Percentiles rank a stretch among this genome's conserved stretches.
phyloP scores from a whole-genome alignment of 2,888 invertebrate genomes.

The Thymelicus acteon region DNA sequence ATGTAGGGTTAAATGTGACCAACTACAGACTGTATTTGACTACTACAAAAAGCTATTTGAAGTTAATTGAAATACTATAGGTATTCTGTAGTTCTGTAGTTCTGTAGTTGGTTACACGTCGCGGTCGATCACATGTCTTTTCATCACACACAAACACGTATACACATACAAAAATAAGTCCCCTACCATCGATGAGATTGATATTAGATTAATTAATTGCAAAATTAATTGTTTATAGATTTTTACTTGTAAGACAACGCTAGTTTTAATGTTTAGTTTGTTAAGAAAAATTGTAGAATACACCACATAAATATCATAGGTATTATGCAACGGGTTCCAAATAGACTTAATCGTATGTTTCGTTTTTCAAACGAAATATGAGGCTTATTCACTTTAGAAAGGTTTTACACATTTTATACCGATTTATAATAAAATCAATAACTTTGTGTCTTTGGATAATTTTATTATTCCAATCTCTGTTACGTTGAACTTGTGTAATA shows the following conservation, averaged over 20 bases:
- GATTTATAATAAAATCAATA: constrained; percentile 6
- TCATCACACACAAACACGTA: neutral
- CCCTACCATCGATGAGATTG: constrained; percentile 1
- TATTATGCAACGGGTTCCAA: constrained; percentile 39
- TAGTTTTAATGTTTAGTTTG: constrained; percentile 30
- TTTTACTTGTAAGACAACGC: neutral
- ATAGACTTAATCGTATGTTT: constrained; percentile 36
- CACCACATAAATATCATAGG: constrained; percentile 16
- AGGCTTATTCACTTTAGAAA: constrained; percentile 19
- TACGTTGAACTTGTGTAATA: neutral
- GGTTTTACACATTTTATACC: constrained; percentile 18
- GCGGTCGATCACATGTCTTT: no score
- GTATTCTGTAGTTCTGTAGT: no score
- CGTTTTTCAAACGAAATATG: neutral
- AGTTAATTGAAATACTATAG: no score
- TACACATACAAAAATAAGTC: neutral
- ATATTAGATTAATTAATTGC: neutral
- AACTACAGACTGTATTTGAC: neutral
- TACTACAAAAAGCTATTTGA: neutral
- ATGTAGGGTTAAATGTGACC: neutral
- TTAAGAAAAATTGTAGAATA: constrained; percentile 30
- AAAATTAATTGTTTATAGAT: constrained; percentile 24
- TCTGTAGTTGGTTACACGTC: neutral
- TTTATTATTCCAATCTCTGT: neutral
- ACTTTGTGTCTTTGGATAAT: neutral